Conservation (phyloP, 2,797 vertebrate species). For the Rhyacichthys aspro region DNA sequence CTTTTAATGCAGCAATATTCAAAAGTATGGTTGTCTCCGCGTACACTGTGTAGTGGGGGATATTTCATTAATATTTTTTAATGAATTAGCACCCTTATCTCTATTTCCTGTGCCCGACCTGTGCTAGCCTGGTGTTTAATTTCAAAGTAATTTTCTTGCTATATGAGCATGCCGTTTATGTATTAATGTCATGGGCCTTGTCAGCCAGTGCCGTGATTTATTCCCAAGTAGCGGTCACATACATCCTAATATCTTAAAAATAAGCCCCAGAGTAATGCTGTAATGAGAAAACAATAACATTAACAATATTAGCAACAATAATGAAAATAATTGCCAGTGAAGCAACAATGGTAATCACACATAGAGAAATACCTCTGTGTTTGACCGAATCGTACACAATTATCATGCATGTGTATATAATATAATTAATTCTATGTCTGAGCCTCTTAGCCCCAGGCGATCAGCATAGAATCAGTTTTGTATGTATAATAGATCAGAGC, state of each 20-base stretch:
- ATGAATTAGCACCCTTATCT: conserved; percentile 81
- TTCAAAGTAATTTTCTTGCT: conserved; percentile 82
- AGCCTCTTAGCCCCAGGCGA: conserved; percentile 89
- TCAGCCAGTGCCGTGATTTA: conserved; percentile 69
- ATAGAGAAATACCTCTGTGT: conserved; percentile 89
- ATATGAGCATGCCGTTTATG: conserved; percentile 72
- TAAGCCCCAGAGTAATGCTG: conserved; percentile 72
- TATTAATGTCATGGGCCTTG: conserved; percentile 78
- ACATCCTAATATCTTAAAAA: conserved; percentile 71
- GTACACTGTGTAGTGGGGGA: conserved; percentile 54
- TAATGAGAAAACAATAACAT: conserved; percentile 79
- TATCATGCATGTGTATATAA: conserved; percentile 99
- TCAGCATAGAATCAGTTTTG: conserved; percentile 98
- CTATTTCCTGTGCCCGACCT: conserved; percentile 73
- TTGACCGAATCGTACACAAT: conserved; percentile 96
- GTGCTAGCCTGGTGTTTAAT: conserved; percentile 79
- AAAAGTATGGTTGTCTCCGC: conserved; percentile 61
- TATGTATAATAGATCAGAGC: conserved; percentile 99
- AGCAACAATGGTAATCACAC: conserved; percentile 81
- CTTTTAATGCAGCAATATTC: conserved; percentile 69
- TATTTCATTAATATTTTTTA: conserved; percentile 85
- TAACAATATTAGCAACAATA: conserved; percentile 78
- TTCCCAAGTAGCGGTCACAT: conserved; percentile 68
- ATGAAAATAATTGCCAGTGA: conserved; percentile 77
- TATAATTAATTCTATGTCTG: conserved; percentile 99